These are phyloP conservation scores for Amphiprion percula DNA, from an alignment of 2,113 vertebrate genomes.

Conservation along the genomic window DNA sequence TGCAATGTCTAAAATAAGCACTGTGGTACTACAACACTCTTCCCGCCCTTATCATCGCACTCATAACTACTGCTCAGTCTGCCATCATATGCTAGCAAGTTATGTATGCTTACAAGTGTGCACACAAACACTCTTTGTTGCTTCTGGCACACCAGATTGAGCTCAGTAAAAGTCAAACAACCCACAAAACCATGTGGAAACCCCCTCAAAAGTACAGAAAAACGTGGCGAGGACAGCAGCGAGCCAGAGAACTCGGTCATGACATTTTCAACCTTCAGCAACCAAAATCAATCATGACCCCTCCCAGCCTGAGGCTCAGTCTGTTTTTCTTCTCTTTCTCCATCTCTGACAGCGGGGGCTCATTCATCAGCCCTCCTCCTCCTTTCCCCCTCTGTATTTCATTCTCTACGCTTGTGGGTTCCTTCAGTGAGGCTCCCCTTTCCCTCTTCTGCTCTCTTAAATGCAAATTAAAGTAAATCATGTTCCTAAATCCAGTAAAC, in stretches of 20 bases:
- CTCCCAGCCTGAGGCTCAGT: conserved; percentile 15
- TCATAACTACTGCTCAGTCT: too few species aligned
- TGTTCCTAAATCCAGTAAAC: not conserved
- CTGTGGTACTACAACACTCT: too few species aligned
- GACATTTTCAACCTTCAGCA: conserved; percentile 32
- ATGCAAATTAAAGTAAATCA: not conserved
- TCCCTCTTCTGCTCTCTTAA: not conserved
- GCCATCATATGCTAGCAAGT: too few species aligned
- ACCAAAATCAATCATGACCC: conserved; percentile 41
- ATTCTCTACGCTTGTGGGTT: not conserved
- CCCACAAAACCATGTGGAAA: not conserved
- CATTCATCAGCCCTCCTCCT: conserved; percentile 32
- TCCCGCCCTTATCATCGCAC: too few species aligned
- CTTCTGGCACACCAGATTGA: not conserved
- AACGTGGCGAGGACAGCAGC: not conserved
- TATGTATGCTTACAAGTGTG: conserved; percentile 8
- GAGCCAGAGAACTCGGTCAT: conserved; percentile 5
- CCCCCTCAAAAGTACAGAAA: not conserved
- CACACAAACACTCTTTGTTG: conserved; percentile 6
- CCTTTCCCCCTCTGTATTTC: conserved; percentile 27
- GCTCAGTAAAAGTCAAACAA: conserved; percentile 28
- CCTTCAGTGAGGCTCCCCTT: not conserved
- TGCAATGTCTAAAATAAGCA: too few species aligned
- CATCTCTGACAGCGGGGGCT: conserved; percentile 14
- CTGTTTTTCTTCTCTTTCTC: conserved; percentile 12